Evolutionary conservation across 2,888 invertebrate species (phyloP).

Genomic region (Metopia argyrocephala): DNA sequence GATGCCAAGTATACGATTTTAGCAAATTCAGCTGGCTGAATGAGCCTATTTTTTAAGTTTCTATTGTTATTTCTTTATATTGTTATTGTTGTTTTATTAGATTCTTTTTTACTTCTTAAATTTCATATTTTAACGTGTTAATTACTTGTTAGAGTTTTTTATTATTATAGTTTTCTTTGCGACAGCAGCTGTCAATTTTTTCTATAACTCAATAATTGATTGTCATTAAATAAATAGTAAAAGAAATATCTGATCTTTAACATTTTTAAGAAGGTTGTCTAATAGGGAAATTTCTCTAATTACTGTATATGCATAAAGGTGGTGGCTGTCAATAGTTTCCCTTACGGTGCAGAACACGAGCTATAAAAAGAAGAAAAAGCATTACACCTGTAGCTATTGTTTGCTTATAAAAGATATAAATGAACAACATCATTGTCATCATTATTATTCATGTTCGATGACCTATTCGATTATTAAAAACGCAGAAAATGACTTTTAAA

Average conservation of each 20-base stretch:
- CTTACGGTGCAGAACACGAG: slow-evolving; percentile 48
- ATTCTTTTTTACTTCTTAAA: too few relatives aligned
- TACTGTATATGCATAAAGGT: slow-evolving; percentile 6
- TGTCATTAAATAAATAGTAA: slow-evolving; percentile 54
- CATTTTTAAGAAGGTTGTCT: slow-evolving; percentile 16
- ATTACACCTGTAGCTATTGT: slow-evolving; percentile 49
- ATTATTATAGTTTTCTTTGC: not conserved
- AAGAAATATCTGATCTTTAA: slow-evolving; percentile 53
- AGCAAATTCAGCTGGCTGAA: slow-evolving; percentile 6
- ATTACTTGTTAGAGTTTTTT: not conserved
- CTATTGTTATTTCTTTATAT: not conserved
- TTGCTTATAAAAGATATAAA: slow-evolving; percentile 3
- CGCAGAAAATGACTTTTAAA: slow-evolving; percentile 33
- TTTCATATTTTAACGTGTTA: not conserved
- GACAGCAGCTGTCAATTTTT: slow-evolving; percentile 51
- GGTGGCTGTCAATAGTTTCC: slow-evolving; percentile 25
- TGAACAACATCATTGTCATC: slow-evolving; percentile 37
- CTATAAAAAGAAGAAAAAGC: slow-evolving; percentile 23
- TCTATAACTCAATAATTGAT: slow-evolving; percentile 46
- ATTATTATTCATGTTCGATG: slow-evolving; percentile 52
- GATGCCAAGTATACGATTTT: too few relatives aligned
- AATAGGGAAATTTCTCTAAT: slow-evolving; percentile 23
- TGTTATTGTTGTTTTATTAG: too few relatives aligned
- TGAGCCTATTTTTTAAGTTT: not conserved
- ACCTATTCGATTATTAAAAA: slow-evolving; percentile 54